Percentiles rank a stretch among this genome's conserved stretches.
phyloP scores from a whole-genome alignment of 1,140 invertebrate species.

The Drosophila rhopaloa region DNA sequence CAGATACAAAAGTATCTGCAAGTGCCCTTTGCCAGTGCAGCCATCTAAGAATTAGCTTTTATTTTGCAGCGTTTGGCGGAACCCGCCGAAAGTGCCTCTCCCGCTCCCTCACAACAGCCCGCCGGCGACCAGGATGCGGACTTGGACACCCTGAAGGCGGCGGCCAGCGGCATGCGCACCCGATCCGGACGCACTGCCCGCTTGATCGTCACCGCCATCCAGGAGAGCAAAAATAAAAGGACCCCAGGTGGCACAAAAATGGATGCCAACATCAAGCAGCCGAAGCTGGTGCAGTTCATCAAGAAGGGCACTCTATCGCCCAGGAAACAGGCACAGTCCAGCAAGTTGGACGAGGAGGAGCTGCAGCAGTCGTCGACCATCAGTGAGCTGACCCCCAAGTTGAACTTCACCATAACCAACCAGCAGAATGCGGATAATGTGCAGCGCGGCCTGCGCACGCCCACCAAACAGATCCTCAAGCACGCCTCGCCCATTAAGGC shows the following conservation, averaged over 20 bases:
- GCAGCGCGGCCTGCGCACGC: slow-evolving; percentile 72
- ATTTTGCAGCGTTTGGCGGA: slow-evolving; percentile 64
- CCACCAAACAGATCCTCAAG: slow-evolving; percentile 81
- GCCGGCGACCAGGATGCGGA: slow-evolving; percentile 63
- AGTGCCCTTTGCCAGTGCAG: slow-evolving; percentile 37
- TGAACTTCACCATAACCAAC: slow-evolving; percentile 38
- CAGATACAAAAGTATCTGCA: slow-evolving; percentile 46
- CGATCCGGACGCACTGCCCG: slow-evolving; percentile 72
- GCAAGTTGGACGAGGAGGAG: slow-evolving; percentile 32
- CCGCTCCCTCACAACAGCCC: slow-evolving; percentile 21
- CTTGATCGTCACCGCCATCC: slow-evolving; percentile 58
- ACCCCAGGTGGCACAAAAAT: slow-evolving; percentile 36
- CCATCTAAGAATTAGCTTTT: slow-evolving; percentile 34
- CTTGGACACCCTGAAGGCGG: slow-evolving; percentile 58
- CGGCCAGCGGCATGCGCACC: slow-evolving; percentile 64
- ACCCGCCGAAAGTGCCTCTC: slow-evolving; percentile 35
- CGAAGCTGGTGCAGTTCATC: slow-evolving; percentile 81
- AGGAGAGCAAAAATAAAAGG: slow-evolving; percentile 59
- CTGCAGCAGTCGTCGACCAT: background rate
- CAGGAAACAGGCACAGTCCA: slow-evolving; percentile 55
- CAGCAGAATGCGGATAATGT: slow-evolving; percentile 66
- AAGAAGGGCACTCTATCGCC: slow-evolving; percentile 74
- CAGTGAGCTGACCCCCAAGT: slow-evolving; percentile 65
- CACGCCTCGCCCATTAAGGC: slow-evolving; percentile 68
- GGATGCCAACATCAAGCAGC: slow-evolving; percentile 65